Base-by-base conservation (phyloP, 1,140 invertebrate species). In the Heliconius himera region DNA sequence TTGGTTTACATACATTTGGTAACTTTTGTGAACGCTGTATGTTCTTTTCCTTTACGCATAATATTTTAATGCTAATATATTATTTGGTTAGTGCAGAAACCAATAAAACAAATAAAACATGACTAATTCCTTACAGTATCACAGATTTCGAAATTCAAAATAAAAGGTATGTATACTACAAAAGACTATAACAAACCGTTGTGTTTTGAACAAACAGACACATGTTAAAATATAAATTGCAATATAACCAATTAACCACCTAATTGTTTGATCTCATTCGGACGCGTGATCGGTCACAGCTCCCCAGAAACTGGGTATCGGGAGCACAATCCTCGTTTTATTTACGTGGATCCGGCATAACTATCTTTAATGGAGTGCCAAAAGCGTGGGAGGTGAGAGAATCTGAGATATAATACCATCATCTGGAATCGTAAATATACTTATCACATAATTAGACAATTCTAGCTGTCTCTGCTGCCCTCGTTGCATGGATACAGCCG, bases 311-410 rank as follows among this genome's bases (percentile, higher is more conserved):
- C 87, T 90, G 86, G 89, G 88, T 90, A 90, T 92, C 87, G 87
- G 85, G 89, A 93, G 83, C 88, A 88, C 74, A 84, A 86, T 91
- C 88, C 91, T 89, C 88, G 89, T 92, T 89, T 92, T 90, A 92
- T 93, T 92, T 92, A 87, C 81, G 81, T 86, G 83, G 85, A 91
- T 88, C 86, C 83, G 81, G 85, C 86, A 89, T 90, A 89, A 89
- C 87, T 84, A 88, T 86, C 84, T 84, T 85, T 81, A 83, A 85
- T 85, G 80, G 70, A 85, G 88, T 90, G 90, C 91, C 90, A 93
- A 93, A 84, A 89, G 89, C 91, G 92, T 92, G 86, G 91, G 91
- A 82, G 80, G 82, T 81, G 84, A 82, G 82, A 85, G 83, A 87
- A 85, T 83, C 79, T 77, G 84, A 83, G 80, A 79, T 83, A 81